Evolutionary conservation across 2,113 vertebrate species (phyloP).

Genomic region (Platysternon megacephalum): DNA sequence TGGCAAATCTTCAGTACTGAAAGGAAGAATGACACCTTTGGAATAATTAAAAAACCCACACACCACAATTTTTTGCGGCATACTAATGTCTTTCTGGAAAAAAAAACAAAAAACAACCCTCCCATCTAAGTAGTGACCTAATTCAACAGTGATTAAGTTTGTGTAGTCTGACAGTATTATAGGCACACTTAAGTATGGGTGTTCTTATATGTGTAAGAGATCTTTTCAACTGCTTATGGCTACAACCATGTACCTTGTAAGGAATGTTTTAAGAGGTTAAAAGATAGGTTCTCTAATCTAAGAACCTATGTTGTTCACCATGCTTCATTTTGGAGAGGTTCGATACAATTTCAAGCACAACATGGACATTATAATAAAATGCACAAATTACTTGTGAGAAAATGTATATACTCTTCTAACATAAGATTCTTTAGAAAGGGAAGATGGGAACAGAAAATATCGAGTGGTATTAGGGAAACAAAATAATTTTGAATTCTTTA

Average conservation of each 20-base stretch:
- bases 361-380: not conserved
- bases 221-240: not conserved
- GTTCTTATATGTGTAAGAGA: not conserved
- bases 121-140: not conserved
- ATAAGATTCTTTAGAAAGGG: not conserved
- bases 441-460: not conserved
- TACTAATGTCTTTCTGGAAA: not conserved
- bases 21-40: not conserved
- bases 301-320: not conserved
- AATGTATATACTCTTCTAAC: not conserved
- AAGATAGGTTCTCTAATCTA: not conserved
- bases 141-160: not conserved
- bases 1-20: not conserved
- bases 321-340: not conserved
- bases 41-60: no score
- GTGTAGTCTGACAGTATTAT: not conserved
- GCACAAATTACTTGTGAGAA: fast-evolving
- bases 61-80: not conserved
- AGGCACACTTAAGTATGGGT: not conserved
- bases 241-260: not conserved
- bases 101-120: not conserved
- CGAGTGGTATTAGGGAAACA: not conserved
- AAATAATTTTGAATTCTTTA: not conserved
- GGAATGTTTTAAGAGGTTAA: not conserved
- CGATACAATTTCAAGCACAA: not conserved